These are phyloP conservation scores for Ditylenchus dipsaci DNA, from an alignment of 1,140 invertebrate genomes.

Conservation along the genomic window DNA sequence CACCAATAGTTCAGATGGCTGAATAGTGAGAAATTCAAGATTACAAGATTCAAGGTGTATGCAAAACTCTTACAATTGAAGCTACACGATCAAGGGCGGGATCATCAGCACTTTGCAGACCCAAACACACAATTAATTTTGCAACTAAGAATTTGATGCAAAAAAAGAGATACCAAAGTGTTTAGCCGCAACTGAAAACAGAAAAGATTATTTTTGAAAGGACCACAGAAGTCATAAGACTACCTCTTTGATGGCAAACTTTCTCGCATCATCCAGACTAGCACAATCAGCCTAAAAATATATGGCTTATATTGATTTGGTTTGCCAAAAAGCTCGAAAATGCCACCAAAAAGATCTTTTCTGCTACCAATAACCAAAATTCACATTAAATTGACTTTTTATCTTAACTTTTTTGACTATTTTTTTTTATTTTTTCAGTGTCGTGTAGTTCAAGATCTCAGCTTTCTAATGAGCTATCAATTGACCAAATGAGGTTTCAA, in stretches of 20 bases:
- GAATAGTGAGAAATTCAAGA: neutral
- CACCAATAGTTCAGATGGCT: conserved; percentile 16
- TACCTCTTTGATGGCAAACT: conserved; percentile 28
- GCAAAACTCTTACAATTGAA: conserved; percentile 6
- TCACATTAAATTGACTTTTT: too few species aligned
- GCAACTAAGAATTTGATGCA: too few species aligned
- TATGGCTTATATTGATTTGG: too few species aligned
- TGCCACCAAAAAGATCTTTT: too few species aligned
- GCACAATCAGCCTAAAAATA: conserved; percentile 16
- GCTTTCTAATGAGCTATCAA: too few species aligned
- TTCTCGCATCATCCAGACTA: conserved; percentile 15
- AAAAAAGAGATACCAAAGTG: neutral
- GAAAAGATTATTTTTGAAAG: neutral
- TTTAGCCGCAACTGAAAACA: neutral
- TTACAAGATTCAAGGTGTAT: neutral
- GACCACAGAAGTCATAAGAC: neutral
- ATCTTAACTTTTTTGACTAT: too few species aligned
- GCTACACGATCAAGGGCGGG: neutral
- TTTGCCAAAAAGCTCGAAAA: too few species aligned
- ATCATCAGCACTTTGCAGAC: conserved; percentile 14
- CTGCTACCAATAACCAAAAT: too few species aligned
- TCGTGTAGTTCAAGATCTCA: too few species aligned
- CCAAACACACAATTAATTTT: neutral
- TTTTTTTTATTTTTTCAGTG: too few species aligned
- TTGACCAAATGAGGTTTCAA: too few species aligned